Percentiles rank a stretch among this genome's conserved stretches.
Evolutionary conservation across 2,888 invertebrate genomes (phyloP).

Genomic region (Epinotia bilunana): DNA sequence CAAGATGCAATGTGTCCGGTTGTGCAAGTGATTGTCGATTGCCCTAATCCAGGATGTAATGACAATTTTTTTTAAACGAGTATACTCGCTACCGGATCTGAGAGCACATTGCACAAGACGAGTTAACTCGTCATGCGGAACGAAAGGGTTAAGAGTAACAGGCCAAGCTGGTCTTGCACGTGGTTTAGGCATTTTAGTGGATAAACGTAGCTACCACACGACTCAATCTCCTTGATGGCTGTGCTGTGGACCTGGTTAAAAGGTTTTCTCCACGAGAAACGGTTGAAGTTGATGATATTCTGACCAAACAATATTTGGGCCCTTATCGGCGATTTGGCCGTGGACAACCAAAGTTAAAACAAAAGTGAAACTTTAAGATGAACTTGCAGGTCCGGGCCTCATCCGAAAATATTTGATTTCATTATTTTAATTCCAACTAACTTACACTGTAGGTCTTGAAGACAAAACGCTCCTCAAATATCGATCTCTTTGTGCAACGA

Average conservation of each 20-base stretch:
- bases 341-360: not conserved
- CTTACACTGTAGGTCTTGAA: not conserved
- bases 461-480: not conserved
- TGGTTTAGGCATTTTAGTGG: not conserved
- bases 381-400: not conserved
- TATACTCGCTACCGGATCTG: too few species aligned
- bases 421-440: not conserved
- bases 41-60: too few species aligned
- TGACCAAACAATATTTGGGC: not conserved
- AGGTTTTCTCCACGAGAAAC: too few species aligned
- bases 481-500: conserved; percentile 24
- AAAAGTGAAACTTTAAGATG: not conserved
- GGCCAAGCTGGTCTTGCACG: not conserved
- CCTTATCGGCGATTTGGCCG: not conserved
- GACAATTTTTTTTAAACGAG: too few species aligned
- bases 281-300: not conserved
- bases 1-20: too few species aligned
- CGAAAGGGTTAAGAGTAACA: too few species aligned
- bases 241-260: too few species aligned
- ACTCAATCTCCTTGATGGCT: too few species aligned
- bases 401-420: not conserved
- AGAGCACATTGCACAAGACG: too few species aligned
- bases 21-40: too few species aligned
- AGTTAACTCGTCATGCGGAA: too few species aligned
- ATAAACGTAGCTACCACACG: too few species aligned